Evolutionary conservation across 2,888 invertebrate species (phyloP).

Genomic region (Drosophila anomelani): DNA sequence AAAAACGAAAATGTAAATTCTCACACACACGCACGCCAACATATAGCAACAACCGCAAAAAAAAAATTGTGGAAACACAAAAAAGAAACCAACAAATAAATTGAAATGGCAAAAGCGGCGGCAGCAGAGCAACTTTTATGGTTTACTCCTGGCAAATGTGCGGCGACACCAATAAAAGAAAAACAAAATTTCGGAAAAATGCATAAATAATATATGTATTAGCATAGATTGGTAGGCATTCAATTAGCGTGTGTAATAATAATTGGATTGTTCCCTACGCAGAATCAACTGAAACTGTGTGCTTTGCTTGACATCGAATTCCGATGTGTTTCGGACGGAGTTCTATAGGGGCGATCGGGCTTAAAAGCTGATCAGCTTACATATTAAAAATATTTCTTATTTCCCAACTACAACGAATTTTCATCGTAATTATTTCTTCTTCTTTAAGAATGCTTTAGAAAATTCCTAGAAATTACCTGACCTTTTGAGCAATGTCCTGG

Average conservation of each 20-base stretch:
- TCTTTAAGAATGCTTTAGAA: neutral
- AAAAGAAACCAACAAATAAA: constrained; percentile 55
- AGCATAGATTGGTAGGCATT: constrained; percentile 58
- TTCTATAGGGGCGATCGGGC: neutral
- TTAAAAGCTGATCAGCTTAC: neutral
- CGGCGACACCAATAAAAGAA: constrained; percentile 35
- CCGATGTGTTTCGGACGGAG: neutral
- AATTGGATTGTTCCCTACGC: constrained; percentile 34
- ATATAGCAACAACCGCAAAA: constrained; percentile 8
- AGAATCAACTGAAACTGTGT: constrained; percentile 21
- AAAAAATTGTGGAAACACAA: constrained; percentile 6
- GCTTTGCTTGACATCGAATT: constrained; percentile 1
- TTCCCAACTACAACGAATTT: neutral
- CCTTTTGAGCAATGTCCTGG: constrained; percentile 17
- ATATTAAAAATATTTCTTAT: no score
- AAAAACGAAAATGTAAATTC: constrained; percentile 69
- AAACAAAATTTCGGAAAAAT: constrained; percentile 44
- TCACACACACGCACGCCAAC: constrained; percentile 7
- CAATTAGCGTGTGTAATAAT: constrained; percentile 56
- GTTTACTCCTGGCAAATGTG: constrained; percentile 51
- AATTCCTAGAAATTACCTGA: constrained; percentile 35
- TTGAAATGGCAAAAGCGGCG: constrained; percentile 58
- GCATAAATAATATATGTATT: constrained; percentile 65
- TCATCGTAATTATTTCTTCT: neutral
- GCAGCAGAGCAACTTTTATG: constrained; percentile 56